Percentiles rank a stretch among this genome's conserved stretches.
These are phyloP conservation scores for Microctenopoma lineatum DNA, from an alignment of 2,797 vertebrate genomes.

Conservation along the genomic window DNA sequence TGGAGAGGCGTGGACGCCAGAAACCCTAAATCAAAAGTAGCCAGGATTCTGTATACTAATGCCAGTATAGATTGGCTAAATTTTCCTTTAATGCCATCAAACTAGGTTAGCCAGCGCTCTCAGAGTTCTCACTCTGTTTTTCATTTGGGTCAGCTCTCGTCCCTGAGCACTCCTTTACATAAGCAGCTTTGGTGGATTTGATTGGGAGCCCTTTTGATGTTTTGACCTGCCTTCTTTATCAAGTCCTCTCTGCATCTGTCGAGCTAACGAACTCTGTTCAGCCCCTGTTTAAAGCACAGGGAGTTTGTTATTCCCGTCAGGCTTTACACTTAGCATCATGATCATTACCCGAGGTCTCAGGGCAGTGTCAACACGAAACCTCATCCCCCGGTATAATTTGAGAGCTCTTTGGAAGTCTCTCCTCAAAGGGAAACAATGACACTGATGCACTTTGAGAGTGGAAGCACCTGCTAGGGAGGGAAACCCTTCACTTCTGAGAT, in stretches of 20 bases:
- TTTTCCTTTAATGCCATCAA: conserved; percentile 66
- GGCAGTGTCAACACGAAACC: conserved; percentile 71
- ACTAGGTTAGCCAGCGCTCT: conserved; percentile 60
- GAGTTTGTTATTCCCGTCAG: conserved; percentile 71
- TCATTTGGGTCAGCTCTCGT: conserved; percentile 72
- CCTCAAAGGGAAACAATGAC: conserved; percentile 73
- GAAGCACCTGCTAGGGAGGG: conserved; percentile 65
- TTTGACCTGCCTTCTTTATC: conserved; percentile 76
- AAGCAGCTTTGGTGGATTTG: conserved; percentile 71
- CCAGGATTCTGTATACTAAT: conserved; percentile 56
- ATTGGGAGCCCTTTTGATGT: conserved; percentile 76
- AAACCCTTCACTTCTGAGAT: conserved; percentile 54
- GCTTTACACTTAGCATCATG: conserved; percentile 61
- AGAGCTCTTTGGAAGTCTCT: conserved; percentile 72
- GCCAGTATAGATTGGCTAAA: conserved; percentile 39
- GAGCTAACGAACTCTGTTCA: conserved; percentile 67
- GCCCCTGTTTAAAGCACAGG: conserved; percentile 53
- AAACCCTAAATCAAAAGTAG: conserved; percentile 63
- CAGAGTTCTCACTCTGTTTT: conserved; percentile 48
- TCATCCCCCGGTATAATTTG: conserved; percentile 64
- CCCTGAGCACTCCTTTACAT: conserved; percentile 68
- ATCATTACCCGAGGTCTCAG: conserved; percentile 75
- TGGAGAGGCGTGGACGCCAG: conserved; percentile 45
- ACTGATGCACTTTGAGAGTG: conserved; percentile 60
- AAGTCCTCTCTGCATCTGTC: conserved; percentile 63